Evolutionary conservation across 2,888 invertebrate species (phyloP), one percentile per base, ranked within the genome.

Genomic region (Eristalis tenax): DNA sequence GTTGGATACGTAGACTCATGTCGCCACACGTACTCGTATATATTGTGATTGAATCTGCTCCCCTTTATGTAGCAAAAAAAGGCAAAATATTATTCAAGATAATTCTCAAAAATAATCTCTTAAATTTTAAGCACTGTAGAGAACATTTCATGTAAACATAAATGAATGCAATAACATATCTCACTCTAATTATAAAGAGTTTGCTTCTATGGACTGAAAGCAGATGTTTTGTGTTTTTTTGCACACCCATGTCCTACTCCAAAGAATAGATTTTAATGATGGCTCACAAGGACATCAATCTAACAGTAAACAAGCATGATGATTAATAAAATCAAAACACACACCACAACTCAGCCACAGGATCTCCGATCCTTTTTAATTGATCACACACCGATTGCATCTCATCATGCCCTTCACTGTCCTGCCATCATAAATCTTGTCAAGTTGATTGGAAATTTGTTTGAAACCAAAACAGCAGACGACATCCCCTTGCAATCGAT

Each of bases 391-490:
- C 15, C 22, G 70, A 70, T 59, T 59, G 43, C 28, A 63, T 65
- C 65, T 22, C 43, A 32, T 35, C 26, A 40, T 43, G 18, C 73
- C 50, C 26, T 28, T 6, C 40, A 11, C 65, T 40, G 69, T 35
- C 11, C 26, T 1, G 11, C 32, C 38, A 71, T 28, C 59, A 83
- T 86, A 83, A 83, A 86, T 86, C 86, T 83, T 86, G 78, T 75
- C 70, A 40, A 73, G 4, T 70, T 74, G 40, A 66, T 57, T 61
- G 23, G 61, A 83, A 83, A 78, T 43, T 79, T 82, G 68, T 77
- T 86, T 81, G 0, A 75, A 23, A 43, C 65, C 28, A 65, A 65
- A 83, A 65, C 70, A 57, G 8, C 74, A 83, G 69, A 69, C 68
- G 40, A 79, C 26, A 85, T 74, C 61, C 23, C 11, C 22, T 3